Percentiles rank a stretch among this genome's conserved stretches.
Evolutionary conservation across 2,888 invertebrate genomes (phyloP).

Genomic region (Pachliopta kotzebuea): DNA sequence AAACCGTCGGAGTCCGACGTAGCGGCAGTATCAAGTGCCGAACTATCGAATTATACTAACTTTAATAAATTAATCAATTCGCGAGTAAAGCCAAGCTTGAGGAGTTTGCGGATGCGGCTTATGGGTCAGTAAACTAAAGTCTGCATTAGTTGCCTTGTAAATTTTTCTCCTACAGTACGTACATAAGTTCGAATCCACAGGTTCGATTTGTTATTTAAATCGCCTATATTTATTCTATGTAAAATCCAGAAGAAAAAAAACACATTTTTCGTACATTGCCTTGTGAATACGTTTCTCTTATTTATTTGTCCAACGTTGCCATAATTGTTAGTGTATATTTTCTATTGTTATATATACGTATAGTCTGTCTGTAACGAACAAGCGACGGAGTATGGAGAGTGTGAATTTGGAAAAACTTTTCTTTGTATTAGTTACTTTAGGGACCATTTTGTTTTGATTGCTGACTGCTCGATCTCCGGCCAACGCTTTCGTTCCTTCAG

Average conservation of each 20-base stretch:
- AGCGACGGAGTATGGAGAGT: constrained; percentile 38
- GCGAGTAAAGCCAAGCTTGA: constrained; percentile 75
- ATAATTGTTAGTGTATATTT: constrained; percentile 68
- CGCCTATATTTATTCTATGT: constrained; percentile 52
- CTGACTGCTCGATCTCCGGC: constrained; percentile 52
- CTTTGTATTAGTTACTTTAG: constrained; percentile 72
- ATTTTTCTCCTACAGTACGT: constrained; percentile 62
- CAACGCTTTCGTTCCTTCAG: constrained; percentile 42
- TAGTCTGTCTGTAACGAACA: constrained; percentile 60
- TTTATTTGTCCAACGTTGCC: constrained; percentile 79
- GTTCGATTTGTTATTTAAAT: constrained; percentile 62
- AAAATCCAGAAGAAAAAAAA: constrained; percentile 36
- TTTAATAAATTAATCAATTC: constrained; percentile 64
- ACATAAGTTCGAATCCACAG: constrained; percentile 60
- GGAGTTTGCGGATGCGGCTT: constrained; percentile 73
- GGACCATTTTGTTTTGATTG: constrained; percentile 73
- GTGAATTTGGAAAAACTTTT: constrained; percentile 65
- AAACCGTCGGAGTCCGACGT: constrained; percentile 46
- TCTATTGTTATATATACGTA: constrained; percentile 72
- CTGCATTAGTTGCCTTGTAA: constrained; percentile 80
- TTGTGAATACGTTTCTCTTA: constrained; percentile 73
- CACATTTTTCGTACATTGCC: constrained; percentile 48
- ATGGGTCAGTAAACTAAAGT: constrained; percentile 76
- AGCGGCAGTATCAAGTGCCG: constrained; percentile 55
- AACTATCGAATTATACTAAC: constrained; percentile 64